These are phyloP conservation scores for Parnassius orleans DNA, from an alignment of 2,888 invertebrate genomes.

Conservation along the genomic window DNA sequence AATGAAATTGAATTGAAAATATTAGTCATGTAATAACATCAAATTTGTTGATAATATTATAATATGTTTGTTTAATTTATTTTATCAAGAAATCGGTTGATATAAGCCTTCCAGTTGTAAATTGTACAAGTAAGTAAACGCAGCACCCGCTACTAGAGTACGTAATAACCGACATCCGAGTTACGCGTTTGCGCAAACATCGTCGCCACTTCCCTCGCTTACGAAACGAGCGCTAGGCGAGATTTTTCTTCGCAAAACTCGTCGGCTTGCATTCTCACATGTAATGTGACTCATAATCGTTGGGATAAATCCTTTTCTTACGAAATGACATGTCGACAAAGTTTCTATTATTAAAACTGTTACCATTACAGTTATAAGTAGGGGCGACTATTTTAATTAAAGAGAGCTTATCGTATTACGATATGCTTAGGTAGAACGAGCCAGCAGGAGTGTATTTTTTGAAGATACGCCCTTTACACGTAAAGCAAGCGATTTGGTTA, in stretches of 20 bases:
- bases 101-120: conserved; percentile 5
- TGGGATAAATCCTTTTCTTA: conserved; percentile 33
- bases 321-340: conserved; percentile 17
- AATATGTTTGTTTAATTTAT: conserved; percentile 19
- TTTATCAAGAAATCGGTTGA: background rate
- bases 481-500: no score
- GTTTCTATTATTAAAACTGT: conserved; percentile 11
- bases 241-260: conserved; percentile 54
- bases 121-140: conserved; percentile 32
- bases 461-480: no score
- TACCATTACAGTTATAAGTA: background rate
- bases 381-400: no score
- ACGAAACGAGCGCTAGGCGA: conserved; percentile 45
- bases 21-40: no score
- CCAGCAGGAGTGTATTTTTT: no score
- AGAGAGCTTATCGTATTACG: no score
- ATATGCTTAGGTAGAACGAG: no score
- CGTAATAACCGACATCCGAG: conserved; percentile 69
- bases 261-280: conserved; percentile 47
- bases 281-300: conserved; percentile 39
- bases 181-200: conserved; percentile 45
- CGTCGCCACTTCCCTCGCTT: conserved; percentile 52
- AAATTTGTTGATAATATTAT: no score
- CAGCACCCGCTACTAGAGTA: conserved; percentile 38
- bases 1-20: no score